Evolutionary conservation across 2,797 vertebrate species (phyloP), one percentile per base, ranked within the genome.

Genomic region (Schizopygopsis pylzovi): DNA sequence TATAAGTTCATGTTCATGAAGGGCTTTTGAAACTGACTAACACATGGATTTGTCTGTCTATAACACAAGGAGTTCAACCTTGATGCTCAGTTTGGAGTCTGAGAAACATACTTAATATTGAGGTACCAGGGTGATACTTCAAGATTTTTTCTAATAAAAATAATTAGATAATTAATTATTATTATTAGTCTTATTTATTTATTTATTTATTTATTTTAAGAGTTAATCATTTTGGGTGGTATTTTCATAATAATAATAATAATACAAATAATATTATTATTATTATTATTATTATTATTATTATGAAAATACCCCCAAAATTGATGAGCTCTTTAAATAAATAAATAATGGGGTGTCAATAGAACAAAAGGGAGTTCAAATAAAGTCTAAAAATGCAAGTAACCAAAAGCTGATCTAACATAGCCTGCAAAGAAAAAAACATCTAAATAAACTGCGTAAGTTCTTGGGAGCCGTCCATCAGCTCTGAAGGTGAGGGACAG

Each of bases 381-480:
- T 33, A 75, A 49, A 52, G 4, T 16, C 16, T 39, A n/a, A 56
- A 61, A 18, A 59, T 25, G n/a, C 8, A 18, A 54, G 28, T 22
- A 37, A 18, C 16, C 49, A 25, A 45, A 61, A 61, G 22, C 77
- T 6, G 56, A 61, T 6, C n/a, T 25, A 63, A 63, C 16, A n/a
- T 18, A 63, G 39, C 54, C 20, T 61, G 54, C 22, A 41, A 59
- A 56, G 59, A 67, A 41, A 41, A 41, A 41, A 6, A 67, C 16
- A 70, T 43, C 5, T 16, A 12, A 78, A 88, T 25, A 90, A 84
- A 82, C 49, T 71, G 63, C 10, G 11, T 18, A 83, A 59, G 61
- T 87, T 82, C 72, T 83, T 90, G 77, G 90, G 90, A 89, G 88
- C 89, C 39, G 22, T 56, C 33, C 12, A 1, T 82, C 47, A 79